These are phyloP conservation scores for Microtus oregoni DNA, from an alignment of 2,113 vertebrate species.

Conservation along the genomic window DNA sequence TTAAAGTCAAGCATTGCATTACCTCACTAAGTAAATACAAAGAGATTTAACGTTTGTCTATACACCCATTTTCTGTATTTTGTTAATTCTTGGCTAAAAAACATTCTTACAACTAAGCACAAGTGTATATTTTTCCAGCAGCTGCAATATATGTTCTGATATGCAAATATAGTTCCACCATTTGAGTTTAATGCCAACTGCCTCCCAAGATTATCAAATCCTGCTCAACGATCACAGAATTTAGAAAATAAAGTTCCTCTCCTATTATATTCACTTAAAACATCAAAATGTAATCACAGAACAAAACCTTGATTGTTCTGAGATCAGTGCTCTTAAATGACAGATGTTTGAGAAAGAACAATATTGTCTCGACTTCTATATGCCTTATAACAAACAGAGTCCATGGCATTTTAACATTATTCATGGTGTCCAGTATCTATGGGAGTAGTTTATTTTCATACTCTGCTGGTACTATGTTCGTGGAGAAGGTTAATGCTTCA, in stretches of 20 bases:
- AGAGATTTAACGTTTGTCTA: neutral
- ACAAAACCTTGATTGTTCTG: neutral
- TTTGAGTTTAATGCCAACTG: neutral
- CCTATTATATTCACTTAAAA: neutral
- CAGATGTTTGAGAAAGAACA: neutral
- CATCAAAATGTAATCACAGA: neutral
- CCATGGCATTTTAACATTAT: neutral
- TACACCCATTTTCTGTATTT: neutral
- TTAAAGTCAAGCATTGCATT: slow-evolving; percentile 1
- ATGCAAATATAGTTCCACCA: neutral
- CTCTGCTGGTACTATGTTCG: neutral
- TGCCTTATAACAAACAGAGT: neutral
- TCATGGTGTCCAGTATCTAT: neutral
- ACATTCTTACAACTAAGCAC: neutral
- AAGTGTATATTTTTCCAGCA: neutral
- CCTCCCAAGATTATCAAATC: neutral
- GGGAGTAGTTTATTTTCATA: neutral
- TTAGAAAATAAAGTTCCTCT: slow-evolving; percentile 12
- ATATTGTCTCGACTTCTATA: neutral
- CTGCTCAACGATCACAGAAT: neutral
- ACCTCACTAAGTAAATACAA: slow-evolving; percentile 10
- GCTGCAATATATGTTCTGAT: neutral
- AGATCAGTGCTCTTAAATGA: neutral
- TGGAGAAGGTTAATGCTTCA: neutral
- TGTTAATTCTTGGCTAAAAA: neutral